phyloP scores from a whole-genome alignment of 2,113 vertebrate species.

The Pseudopipra pipra region DNA sequence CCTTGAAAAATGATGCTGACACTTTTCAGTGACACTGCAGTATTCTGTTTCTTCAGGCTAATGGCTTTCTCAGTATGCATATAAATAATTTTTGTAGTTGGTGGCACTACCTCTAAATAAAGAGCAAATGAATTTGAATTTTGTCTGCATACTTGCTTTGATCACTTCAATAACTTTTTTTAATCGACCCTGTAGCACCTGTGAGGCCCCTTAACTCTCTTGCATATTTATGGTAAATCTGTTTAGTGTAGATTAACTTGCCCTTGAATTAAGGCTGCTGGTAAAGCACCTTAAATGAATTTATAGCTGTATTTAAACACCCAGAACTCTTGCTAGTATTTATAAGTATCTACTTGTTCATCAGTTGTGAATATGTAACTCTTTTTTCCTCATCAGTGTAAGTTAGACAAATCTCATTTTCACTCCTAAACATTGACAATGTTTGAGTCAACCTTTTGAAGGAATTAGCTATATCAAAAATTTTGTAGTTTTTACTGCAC shows the following conservation, averaged over 20 bases:
- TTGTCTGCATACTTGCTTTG: neutral
- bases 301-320: neutral
- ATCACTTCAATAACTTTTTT: neutral
- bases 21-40: neutral
- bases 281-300: conserved; percentile 4
- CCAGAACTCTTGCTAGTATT: neutral
- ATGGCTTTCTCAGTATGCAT: neutral
- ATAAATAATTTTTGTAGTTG: neutral
- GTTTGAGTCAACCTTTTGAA: neutral
- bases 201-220: neutral
- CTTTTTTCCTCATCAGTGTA: neutral
- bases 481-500: neutral
- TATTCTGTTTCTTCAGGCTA: neutral
- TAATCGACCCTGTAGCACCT: neutral
- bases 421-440: neutral
- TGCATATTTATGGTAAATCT: conserved; percentile 18
- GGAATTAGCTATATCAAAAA: neutral
- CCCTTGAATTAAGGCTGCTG: conserved; percentile 13
- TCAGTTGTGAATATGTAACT: neutral
- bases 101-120: neutral
- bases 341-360: neutral
- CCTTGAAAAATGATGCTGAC: neutral
- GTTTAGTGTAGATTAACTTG: conserved; percentile 30
- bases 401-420: neutral
- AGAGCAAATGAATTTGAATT: neutral